These are phyloP conservation scores for Ictidomys tridecemlineatus DNA, from an alignment of 2,113 vertebrate genomes.

Conservation along the genomic window DNA sequence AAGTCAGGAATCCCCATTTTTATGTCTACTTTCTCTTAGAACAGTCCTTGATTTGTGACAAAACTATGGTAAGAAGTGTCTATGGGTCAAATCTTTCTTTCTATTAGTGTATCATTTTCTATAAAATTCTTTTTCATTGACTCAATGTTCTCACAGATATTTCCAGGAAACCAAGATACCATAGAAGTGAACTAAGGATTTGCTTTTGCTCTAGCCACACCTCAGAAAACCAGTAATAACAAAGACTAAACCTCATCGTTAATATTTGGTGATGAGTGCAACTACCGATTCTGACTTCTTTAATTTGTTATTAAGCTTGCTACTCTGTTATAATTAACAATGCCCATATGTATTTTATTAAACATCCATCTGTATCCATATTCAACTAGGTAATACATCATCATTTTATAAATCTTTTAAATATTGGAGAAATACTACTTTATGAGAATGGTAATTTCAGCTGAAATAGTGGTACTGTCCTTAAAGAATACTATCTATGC, in stretches of 20 bases:
- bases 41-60: background rate
- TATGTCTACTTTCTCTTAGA: background rate
- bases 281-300: background rate
- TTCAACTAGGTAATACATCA: background rate
- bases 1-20: background rate
- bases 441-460: background rate
- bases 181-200: background rate
- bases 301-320: background rate
- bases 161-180: background rate
- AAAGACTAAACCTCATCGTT: background rate
- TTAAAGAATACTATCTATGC: background rate
- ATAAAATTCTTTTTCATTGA: background rate
- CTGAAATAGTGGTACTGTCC: background rate
- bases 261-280: background rate
- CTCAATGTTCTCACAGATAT: background rate
- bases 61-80: background rate
- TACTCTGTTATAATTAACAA: slow-evolving; percentile 20
- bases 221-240: background rate
- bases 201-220: background rate
- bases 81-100: background rate
- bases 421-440: slow-evolving; percentile 3
- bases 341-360: background rate
- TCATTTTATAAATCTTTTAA: background rate
- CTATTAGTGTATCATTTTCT: background rate
- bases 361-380: background rate